Evolutionary conservation across 2,113 vertebrate genomes (phyloP), one percentile per base, ranked within the genome.

Genomic region (Chitala chitala): DNA sequence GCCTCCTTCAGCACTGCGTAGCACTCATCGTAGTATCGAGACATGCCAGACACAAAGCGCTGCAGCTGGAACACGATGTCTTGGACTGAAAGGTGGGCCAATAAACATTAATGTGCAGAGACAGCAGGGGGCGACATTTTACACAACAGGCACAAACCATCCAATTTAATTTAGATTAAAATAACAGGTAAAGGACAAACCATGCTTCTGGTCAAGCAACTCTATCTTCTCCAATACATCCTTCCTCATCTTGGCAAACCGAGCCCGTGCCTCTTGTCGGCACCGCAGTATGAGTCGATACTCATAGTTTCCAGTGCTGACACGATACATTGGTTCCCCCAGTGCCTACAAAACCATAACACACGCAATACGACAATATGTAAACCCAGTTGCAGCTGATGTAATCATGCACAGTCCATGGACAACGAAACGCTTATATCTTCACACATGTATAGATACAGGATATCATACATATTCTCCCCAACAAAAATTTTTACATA

Each of bases 1-100:
- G 97, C 95, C 0, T 94, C 93, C 15, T 94, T 95, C 78, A 99
- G 89, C 53, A 98, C 92, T 0, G 88, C 91, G 0, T 98, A 98
- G 87, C 96, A 99, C 80, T 98, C 94, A 0, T 95, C 93, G 0
- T 99, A 96, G 88, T 99, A 99, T 74, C 89, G 94, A 0, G 96
- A 98, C 95, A 99, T 96, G 0, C 95, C 95, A 0, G 96, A 98
- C 70, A 99, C 96, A 42, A 98, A 96, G 76, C 96, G 93, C 84
- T 98, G 97, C 56, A 99, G 93, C 92, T 99, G 97, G 90, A 99
- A 98, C 83, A 98, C 96, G 0, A 98, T 99, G 89, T 99, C 96
- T 69, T 99, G 97, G 80, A 98, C 97, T 98, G 88, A 0, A 13
- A 71, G 29, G n/a, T 78, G 58, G 6, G 17, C n/a, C 15, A 63